A percentile compares a stretch with the other conserved stretches of the same genome.
Evolutionary conservation across 2,113 vertebrate genomes (phyloP).

Genomic region (Ochotona princeps): DNA sequence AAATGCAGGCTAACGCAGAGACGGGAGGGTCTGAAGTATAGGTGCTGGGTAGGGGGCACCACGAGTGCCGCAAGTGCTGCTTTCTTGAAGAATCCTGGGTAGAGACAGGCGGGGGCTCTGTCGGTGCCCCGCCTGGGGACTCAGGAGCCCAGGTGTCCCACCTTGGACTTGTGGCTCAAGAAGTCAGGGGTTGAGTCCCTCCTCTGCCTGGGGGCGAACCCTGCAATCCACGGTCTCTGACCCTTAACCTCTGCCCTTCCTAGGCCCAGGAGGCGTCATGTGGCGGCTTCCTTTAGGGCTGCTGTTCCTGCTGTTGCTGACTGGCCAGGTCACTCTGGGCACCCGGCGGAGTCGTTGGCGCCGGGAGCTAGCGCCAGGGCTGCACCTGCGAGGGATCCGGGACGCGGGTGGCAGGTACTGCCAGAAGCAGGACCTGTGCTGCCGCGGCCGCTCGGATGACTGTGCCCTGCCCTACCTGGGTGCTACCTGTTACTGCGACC

Average conservation of each 20-base stretch:
- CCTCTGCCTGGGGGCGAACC: background rate
- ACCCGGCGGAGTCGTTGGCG: conserved; percentile 76
- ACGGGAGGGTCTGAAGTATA: background rate
- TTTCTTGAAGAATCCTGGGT: background rate
- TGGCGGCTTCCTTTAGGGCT: conserved; percentile 58
- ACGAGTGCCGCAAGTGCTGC: background rate
- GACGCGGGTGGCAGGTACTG: conserved; percentile 94
- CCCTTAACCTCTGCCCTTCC: conserved; percentile 58
- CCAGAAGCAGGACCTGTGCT: conserved; percentile 91
- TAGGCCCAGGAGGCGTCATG: conserved; percentile 72
- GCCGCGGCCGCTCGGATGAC: conserved; percentile 91
- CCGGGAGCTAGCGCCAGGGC: conserved; percentile 88
- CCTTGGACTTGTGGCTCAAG: background rate
- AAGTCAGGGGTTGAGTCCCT: background rate
- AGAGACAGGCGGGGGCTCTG: background rate
- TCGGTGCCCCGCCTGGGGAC: background rate
- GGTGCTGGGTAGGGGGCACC: background rate
- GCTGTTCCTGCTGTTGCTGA: conserved; percentile 83
- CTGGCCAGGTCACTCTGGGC: conserved; percentile 78
- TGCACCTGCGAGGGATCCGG: conserved; percentile 92
- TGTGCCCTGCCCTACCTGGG: conserved; percentile 96
- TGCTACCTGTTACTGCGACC: conserved; percentile 97
- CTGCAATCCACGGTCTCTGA: background rate
- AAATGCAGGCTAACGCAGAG: background rate
- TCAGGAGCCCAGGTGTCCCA: background rate